Percentiles rank a stretch among this genome's conserved stretches.
These are phyloP conservation scores for Pharmacophagus antenor DNA, from an alignment of 2,888 invertebrate species.

Conservation along the genomic window DNA sequence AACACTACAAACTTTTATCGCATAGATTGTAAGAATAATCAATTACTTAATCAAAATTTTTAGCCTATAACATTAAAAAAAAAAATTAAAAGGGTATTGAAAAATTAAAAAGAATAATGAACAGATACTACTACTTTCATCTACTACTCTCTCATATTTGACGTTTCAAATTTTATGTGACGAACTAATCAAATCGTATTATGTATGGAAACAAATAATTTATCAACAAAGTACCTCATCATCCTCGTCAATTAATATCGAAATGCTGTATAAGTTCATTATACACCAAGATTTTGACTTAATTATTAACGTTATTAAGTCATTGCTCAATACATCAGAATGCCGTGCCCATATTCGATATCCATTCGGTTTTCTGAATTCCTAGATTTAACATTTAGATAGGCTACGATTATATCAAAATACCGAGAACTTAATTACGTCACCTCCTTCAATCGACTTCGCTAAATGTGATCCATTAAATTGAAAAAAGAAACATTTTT, in stretches of 20 bases:
- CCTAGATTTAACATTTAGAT: conserved; percentile 25
- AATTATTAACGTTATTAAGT: not conserved
- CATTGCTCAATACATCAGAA: conserved; percentile 14
- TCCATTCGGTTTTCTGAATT: conserved; percentile 21
- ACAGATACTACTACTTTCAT: too few species aligned
- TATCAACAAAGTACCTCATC: too few species aligned
- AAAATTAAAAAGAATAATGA: too few species aligned
- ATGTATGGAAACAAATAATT: too few species aligned
- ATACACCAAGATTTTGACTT: not conserved
- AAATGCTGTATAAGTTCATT: not conserved
- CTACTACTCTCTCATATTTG: too few species aligned
- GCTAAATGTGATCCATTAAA: conserved; percentile 1
- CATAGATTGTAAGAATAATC: too few species aligned
- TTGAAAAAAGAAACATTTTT: not conserved
- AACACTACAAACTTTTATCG: too few species aligned
- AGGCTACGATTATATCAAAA: conserved; percentile 13
- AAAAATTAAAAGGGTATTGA: too few species aligned
- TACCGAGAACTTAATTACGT: conserved; percentile 21
- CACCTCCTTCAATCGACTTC: conserved; percentile 2
- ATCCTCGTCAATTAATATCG: not conserved
- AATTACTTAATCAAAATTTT: too few species aligned
- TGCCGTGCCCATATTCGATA: conserved; percentile 16
- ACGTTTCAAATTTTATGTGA: too few species aligned
- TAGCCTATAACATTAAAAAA: too few species aligned
- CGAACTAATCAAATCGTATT: too few species aligned